Conservation (phyloP, 2,113 vertebrate species). For the Salvelinus namaycush region DNA sequence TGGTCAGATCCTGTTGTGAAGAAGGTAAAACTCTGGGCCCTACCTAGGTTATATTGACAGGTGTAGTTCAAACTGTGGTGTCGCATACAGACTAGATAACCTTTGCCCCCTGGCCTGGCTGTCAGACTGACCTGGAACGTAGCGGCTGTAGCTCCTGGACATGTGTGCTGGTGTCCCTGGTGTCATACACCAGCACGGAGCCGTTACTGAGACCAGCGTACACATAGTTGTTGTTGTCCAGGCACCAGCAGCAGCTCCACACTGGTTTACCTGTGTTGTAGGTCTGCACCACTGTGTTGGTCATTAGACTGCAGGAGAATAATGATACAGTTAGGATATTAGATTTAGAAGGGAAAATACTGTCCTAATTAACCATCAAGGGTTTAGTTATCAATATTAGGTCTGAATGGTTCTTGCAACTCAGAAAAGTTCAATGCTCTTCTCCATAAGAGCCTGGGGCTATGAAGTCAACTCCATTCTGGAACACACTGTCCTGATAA, state of each 20-base stretch:
- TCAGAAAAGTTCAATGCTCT: neutral
- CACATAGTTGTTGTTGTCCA: slow-evolving; percentile 87
- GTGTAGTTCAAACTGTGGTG: too few species aligned
- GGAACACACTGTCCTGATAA: neutral
- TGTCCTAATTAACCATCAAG: neutral
- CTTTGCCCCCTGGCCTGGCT: neutral
- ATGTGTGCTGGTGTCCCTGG: slow-evolving; percentile 85
- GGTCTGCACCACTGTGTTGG: slow-evolving; percentile 94
- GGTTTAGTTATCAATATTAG: too few species aligned
- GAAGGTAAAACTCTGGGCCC: too few species aligned
- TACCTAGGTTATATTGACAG: too few species aligned
- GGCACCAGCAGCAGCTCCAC: slow-evolving; percentile 98
- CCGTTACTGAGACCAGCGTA: slow-evolving; percentile 92
- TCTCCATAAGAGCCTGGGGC: neutral
- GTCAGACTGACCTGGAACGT: slow-evolving; percentile 78
- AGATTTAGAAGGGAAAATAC: neutral
- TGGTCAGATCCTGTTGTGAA: too few species aligned
- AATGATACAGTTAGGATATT: neutral
- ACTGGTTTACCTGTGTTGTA: slow-evolving; percentile 89
- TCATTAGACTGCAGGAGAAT: slow-evolving; percentile 78
- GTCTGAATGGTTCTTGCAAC: too few species aligned
- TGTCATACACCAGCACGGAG: slow-evolving; percentile 88
- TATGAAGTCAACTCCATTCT: too few species aligned
- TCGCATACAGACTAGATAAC: neutral
- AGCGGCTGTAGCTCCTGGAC: slow-evolving; percentile 87